phyloP scores from a whole-genome alignment of 1,140 invertebrate genomes.

The Drosophila prosaltans region DNA sequence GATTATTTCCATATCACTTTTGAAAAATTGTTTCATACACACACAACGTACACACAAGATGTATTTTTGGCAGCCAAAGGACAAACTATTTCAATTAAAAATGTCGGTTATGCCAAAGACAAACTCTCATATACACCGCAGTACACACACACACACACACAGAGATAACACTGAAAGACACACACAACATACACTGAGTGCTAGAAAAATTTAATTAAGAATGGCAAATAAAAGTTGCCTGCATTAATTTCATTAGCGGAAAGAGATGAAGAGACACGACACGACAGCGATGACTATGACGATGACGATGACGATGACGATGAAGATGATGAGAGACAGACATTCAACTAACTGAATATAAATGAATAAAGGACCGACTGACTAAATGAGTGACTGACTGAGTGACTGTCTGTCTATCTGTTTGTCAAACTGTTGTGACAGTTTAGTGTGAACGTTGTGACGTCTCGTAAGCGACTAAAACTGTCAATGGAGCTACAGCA shows the following conservation, averaged over 20 bases:
- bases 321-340: constrained; percentile 37
- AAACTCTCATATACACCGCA: constrained; percentile 11
- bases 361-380: constrained; percentile 27
- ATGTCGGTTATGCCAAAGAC: constrained; percentile 29
- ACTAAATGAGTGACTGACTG: not conserved
- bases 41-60: not conserved
- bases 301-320: constrained; percentile 15
- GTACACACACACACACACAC: constrained; percentile 15
- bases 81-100: constrained; percentile 54
- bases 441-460: constrained; percentile 55
- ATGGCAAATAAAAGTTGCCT: constrained; percentile 72
- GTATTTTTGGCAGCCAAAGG: constrained; percentile 16
- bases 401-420: constrained; percentile 16
- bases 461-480: constrained; percentile 66
- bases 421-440: constrained; percentile 30
- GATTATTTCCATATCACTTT: not conserved
- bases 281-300: not conserved
- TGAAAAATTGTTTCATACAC: not conserved
- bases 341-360: constrained; percentile 22
- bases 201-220: constrained; percentile 71
- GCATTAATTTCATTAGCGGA: constrained; percentile 74
- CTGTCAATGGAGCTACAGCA: constrained; percentile 55
- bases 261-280: constrained; percentile 24
- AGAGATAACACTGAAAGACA: constrained; percentile 13
- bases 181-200: constrained; percentile 16